phyloP scores from a whole-genome alignment of 2,888 invertebrate genomes.

The Phragmatobia fuliginosa region DNA sequence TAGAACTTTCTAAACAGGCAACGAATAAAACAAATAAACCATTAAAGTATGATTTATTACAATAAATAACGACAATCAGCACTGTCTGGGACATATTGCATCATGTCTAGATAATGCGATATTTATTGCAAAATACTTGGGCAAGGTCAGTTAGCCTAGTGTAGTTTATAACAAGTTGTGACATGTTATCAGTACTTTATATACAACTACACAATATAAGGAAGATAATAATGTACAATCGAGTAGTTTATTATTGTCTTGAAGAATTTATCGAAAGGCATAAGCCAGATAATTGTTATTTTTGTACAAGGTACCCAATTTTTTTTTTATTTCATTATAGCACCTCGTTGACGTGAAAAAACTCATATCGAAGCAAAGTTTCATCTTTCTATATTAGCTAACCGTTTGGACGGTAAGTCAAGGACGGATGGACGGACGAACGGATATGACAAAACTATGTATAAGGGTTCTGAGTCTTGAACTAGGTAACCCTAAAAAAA shows the following conservation, averaged over 20 bases:
- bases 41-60: slow-evolving; percentile 24
- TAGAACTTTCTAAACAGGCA: slow-evolving; percentile 21
- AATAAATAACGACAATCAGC: slow-evolving; percentile 46
- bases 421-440: no score
- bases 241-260: background rate
- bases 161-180: slow-evolving; percentile 31
- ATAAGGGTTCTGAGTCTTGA: no score
- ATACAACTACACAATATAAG: slow-evolving; percentile 16
- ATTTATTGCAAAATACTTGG: slow-evolving; percentile 44
- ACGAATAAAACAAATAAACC: slow-evolving; percentile 26
- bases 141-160: slow-evolving; percentile 59
- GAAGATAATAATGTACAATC: slow-evolving; percentile 1
- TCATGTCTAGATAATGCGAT: slow-evolving; percentile 44
- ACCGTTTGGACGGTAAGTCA: no score
- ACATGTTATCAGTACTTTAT: slow-evolving; percentile 38
- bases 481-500: no score
- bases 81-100: slow-evolving; percentile 44
- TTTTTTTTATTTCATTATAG: no score
- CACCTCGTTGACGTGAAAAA: no score
- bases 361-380: no score
- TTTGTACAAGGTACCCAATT: no score
- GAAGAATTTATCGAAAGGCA: background rate
- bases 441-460: no score
- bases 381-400: no score
- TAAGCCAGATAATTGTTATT: no score